These are phyloP conservation scores for Heliconius melpomene DNA, from an alignment of 1,140 invertebrate species.

Conservation along the genomic window DNA sequence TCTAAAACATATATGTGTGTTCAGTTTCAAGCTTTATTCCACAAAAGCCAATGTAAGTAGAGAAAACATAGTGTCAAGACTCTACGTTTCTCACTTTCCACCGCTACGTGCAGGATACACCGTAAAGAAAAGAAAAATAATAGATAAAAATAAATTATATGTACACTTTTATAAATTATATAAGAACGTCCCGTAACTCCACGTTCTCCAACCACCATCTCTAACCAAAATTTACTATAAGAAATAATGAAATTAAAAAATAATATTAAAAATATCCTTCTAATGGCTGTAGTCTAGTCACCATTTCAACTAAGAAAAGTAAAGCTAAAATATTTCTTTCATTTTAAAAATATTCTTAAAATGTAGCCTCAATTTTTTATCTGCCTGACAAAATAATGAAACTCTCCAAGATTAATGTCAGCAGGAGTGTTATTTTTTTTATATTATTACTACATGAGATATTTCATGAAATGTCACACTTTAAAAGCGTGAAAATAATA, in stretches of 20 bases:
- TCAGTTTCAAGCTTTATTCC: too few relatives aligned
- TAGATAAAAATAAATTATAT: too few relatives aligned
- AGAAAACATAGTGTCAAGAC: too few relatives aligned
- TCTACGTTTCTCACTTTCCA: too few relatives aligned
- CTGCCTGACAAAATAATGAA: background rate
- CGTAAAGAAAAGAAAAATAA: too few relatives aligned
- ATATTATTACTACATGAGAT: background rate
- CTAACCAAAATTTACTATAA: too few relatives aligned
- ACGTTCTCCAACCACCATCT: too few relatives aligned
- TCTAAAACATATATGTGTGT: too few relatives aligned
- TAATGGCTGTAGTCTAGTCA: background rate
- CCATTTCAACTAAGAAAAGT: background rate
- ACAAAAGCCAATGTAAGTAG: too few relatives aligned
- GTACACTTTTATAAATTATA: too few relatives aligned
- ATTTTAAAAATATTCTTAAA: constrained; percentile 13
- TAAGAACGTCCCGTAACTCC: too few relatives aligned
- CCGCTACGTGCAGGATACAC: too few relatives aligned
- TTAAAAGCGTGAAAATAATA: background rate
- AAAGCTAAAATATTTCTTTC: background rate
- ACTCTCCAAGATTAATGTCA: background rate
- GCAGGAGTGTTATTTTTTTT: background rate
- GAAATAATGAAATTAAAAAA: background rate
- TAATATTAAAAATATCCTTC: background rate
- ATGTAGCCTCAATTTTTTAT: constrained; percentile 9
- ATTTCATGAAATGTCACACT: background rate